Evolutionary conservation across 2,113 vertebrate species (phyloP).

Genomic region (Burhinus oedicnemus): DNA sequence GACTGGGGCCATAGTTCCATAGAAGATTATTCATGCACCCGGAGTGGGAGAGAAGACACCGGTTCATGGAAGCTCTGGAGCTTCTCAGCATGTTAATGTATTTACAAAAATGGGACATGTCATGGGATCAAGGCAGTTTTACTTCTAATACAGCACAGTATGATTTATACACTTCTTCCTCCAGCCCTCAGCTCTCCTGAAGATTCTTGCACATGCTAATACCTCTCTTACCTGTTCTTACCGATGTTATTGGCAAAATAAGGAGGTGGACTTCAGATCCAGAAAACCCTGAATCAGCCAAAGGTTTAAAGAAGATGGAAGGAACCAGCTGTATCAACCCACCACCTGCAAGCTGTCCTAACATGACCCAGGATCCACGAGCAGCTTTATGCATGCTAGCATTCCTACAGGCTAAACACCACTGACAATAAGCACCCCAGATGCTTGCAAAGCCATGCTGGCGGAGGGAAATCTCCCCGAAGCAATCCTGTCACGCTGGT

Average conservation of each 20-base stretch:
- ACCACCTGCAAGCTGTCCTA: background rate
- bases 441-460: background rate
- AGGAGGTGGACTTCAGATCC: background rate
- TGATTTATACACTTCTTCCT: background rate
- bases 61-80: background rate
- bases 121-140: background rate
- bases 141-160: background rate
- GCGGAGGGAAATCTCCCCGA: rapidly evolving
- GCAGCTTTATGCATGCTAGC: rapidly evolving
- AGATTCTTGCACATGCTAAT: background rate
- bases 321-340: background rate
- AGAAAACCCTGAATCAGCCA: rapidly evolving
- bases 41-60: background rate
- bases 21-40: background rate
- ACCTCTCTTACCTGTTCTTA: background rate
- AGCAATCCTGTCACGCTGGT: background rate
- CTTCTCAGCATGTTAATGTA: background rate
- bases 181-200: background rate
- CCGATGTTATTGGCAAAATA: background rate
- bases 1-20: background rate
- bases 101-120: background rate
- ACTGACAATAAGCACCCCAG: background rate
- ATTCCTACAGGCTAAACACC: background rate
- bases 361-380: background rate
- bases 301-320: background rate